Conservation (phyloP, 2,888 invertebrate species). For the Augochlorella aurata region DNA sequence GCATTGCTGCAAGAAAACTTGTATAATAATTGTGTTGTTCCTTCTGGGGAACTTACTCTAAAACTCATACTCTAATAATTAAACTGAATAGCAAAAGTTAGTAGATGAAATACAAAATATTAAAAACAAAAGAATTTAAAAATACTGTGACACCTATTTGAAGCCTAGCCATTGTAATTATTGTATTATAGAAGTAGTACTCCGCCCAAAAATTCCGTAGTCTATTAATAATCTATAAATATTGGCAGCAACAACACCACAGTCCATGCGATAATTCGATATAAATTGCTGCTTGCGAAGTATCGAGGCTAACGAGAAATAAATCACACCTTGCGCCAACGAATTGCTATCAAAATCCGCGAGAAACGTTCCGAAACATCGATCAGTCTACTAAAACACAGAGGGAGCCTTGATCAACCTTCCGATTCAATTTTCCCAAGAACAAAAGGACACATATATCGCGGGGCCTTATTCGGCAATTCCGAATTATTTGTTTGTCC, state of each 20-base stretch:
- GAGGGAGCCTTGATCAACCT: not conserved
- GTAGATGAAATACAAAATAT: too few species aligned
- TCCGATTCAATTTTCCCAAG: not conserved
- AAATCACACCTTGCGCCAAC: not conserved
- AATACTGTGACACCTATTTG: too few species aligned
- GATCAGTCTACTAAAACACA: not conserved
- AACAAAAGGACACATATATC: not conserved
- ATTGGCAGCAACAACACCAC: not conserved
- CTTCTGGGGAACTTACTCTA: too few species aligned
- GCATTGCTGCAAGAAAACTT: too few species aligned
- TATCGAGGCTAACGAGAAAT: not conserved
- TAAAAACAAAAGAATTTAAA: too few species aligned
- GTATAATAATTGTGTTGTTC: too few species aligned
- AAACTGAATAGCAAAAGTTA: too few species aligned
- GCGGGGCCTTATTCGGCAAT: not conserved
- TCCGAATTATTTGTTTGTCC: not conserved
- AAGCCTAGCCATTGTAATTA: too few species aligned
- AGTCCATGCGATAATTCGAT: not conserved
- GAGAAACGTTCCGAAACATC: not conserved
- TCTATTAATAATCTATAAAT: not conserved
- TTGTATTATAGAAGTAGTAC: too few species aligned
- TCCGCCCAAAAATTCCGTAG: too few species aligned
- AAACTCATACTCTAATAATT: too few species aligned
- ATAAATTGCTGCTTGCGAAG: not conserved
- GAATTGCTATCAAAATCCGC: not conserved